Percentiles rank a stretch among this genome's conserved stretches.
Evolutionary conservation across 2,888 invertebrate species (phyloP).

Genomic region (Mesorhabditis belari): DNA sequence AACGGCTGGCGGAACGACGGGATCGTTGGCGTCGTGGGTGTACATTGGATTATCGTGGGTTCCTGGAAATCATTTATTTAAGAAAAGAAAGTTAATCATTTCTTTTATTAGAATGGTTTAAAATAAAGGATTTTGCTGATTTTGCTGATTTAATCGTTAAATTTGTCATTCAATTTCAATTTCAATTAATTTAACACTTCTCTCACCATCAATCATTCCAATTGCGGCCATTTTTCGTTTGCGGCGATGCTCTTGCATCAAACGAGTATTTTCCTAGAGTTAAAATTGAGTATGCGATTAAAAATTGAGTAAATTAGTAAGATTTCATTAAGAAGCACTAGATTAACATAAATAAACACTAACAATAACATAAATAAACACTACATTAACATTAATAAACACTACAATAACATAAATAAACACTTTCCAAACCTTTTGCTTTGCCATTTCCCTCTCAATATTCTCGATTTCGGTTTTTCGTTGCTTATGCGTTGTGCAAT

Average conservation of each 20-base stretch:
- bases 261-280: background rate
- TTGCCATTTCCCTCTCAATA: conserved; percentile 18
- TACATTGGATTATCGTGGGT: background rate
- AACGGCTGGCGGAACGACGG: background rate
- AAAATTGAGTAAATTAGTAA: too few species aligned
- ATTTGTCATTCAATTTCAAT: too few species aligned
- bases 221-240: background rate
- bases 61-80: background rate
- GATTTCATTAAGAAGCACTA: too few species aligned
- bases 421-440: conserved; percentile 9
- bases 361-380: too few species aligned
- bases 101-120: too few species aligned
- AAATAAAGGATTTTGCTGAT: too few species aligned
- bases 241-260: background rate
- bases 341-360: too few species aligned
- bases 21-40: background rate
- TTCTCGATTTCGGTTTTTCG: conserved; percentile 19
- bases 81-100: too few species aligned
- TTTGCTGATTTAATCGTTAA: too few species aligned
- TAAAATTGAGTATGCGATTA: too few species aligned
- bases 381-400: background rate
- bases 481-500: conserved; percentile 26
- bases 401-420: background rate
- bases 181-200: too few species aligned
- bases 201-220: background rate